A percentile compares a stretch with the other conserved stretches of the same genome.
These are phyloP conservation scores for Ataeniobius toweri DNA, from an alignment of 2,797 vertebrate genomes.

Conservation along the genomic window DNA sequence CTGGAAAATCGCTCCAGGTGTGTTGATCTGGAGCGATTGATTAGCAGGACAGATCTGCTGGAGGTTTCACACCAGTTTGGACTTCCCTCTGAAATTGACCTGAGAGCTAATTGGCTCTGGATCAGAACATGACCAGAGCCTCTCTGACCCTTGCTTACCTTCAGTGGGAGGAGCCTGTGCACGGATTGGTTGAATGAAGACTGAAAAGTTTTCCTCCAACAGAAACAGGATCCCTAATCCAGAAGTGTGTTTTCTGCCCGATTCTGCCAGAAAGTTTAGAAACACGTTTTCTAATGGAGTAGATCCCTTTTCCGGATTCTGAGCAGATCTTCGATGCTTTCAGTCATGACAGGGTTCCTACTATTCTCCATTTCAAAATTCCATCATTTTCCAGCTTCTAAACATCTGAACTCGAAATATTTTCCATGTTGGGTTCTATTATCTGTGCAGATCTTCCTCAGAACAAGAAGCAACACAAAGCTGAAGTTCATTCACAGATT, in stretches of 20 bases:
- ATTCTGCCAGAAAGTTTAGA: not conserved
- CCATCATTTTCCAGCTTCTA: not conserved
- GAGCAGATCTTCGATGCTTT: not conserved
- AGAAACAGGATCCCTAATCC: not conserved
- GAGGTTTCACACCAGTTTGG: not conserved
- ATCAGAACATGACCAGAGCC: not conserved
- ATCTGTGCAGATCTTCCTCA: not conserved
- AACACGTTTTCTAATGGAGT: not conserved
- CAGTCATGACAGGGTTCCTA: not conserved
- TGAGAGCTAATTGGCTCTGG: not conserved
- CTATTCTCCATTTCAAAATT: not conserved
- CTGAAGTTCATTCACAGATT: not conserved
- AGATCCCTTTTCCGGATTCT: no score
- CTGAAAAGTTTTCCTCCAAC: conserved; percentile 24
- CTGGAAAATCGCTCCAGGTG: no score
- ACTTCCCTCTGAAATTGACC: not conserved
- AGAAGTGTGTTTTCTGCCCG: no score
- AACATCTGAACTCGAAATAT: no score
- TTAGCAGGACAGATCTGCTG: no score
- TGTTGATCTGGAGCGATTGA: no score
- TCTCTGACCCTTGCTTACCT: not conserved
- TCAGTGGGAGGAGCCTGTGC: conserved; percentile 18
- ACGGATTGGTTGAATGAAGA: conserved; percentile 47
- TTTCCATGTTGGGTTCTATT: not conserved
- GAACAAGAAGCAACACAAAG: no score